Percentiles rank a stretch among this genome's conserved stretches.
phyloP scores from a whole-genome alignment of 2,113 vertebrate genomes.

The Heloderma charlesbogerti region DNA sequence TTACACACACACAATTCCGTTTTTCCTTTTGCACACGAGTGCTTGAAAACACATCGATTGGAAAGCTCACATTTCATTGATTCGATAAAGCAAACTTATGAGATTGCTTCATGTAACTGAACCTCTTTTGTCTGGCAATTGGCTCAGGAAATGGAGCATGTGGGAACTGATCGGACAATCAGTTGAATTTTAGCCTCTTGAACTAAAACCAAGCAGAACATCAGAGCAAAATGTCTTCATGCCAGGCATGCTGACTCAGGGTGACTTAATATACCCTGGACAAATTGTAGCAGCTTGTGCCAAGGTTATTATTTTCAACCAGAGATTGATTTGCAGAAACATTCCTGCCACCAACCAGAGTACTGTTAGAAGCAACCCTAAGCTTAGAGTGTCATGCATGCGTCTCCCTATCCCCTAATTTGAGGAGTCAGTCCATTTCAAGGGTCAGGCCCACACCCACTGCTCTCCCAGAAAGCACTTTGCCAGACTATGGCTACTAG shows the following conservation, averaged over 20 bases:
- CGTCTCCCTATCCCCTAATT: not conserved
- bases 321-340: not conserved
- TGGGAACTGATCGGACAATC: constrained; percentile 41
- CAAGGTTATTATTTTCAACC: not conserved
- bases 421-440: not conserved
- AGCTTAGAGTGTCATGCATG: not conserved
- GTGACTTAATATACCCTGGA: not conserved
- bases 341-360: not conserved
- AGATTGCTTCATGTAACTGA: constrained; percentile 21
- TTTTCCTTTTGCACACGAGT: constrained; percentile 3
- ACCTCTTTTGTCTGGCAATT: constrained; percentile 22
- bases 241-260: not conserved
- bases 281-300: not conserved
- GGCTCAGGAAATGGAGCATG: constrained; percentile 44
- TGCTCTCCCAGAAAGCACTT: not conserved
- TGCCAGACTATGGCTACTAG: not conserved
- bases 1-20: not conserved
- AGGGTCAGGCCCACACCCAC: not conserved
- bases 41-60: constrained; percentile 33
- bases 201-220: constrained; percentile 2
- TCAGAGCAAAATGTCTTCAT: not conserved
- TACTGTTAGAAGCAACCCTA: not conserved
- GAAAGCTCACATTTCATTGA: not conserved
- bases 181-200: constrained; percentile 39
- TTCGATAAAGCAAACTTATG: constrained; percentile 32